A percentile compares a stretch with the other conserved stretches of the same genome.
These are phyloP conservation scores for Tuta absoluta DNA, from an alignment of 2,888 invertebrate species.

Conservation along the genomic window DNA sequence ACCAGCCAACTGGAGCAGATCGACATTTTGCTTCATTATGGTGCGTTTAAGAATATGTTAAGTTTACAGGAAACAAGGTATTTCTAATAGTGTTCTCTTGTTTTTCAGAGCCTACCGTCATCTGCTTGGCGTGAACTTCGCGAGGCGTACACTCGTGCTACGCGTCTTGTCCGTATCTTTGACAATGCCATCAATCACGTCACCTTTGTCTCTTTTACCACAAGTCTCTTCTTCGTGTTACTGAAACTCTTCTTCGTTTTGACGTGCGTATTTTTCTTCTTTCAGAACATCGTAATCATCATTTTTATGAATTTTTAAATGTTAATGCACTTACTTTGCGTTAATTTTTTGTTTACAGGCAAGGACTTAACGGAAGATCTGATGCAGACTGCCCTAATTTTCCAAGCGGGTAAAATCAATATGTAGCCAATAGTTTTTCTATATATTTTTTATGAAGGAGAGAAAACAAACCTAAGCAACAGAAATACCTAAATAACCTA, in stretches of 20 bases:
- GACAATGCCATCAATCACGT: constrained; percentile 82
- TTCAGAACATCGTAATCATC: not conserved
- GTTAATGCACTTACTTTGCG: not conserved
- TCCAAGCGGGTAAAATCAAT: constrained; percentile 34
- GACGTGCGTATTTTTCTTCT: constrained; percentile 66
- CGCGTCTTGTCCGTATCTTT: constrained; percentile 77
- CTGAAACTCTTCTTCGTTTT: constrained; percentile 84
- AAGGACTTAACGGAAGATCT: constrained; percentile 25
- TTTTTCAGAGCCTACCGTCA: constrained; percentile 49
- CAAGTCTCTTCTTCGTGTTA: constrained; percentile 85
- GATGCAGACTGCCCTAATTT: constrained; percentile 31
- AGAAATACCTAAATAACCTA: too few relatives aligned
- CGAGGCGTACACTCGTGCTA: constrained; percentile 83
- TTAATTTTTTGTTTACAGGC: constrained; percentile 31
- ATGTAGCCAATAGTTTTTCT: not conserved
- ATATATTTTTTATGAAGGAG: too few relatives aligned
- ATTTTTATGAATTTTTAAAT: not conserved
- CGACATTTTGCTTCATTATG: too few relatives aligned
- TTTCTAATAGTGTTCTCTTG: too few relatives aligned
- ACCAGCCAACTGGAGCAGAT: too few relatives aligned
- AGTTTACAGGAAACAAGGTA: too few relatives aligned
- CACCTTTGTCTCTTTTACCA: constrained; percentile 82
- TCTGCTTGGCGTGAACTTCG: constrained; percentile 61
- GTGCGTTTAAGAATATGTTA: too few relatives aligned
- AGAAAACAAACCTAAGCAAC: too few relatives aligned